A percentile compares a stretch with the other conserved stretches of the same genome.
phyloP scores from a whole-genome alignment of 2,888 invertebrate species.

The Tuta absoluta region DNA sequence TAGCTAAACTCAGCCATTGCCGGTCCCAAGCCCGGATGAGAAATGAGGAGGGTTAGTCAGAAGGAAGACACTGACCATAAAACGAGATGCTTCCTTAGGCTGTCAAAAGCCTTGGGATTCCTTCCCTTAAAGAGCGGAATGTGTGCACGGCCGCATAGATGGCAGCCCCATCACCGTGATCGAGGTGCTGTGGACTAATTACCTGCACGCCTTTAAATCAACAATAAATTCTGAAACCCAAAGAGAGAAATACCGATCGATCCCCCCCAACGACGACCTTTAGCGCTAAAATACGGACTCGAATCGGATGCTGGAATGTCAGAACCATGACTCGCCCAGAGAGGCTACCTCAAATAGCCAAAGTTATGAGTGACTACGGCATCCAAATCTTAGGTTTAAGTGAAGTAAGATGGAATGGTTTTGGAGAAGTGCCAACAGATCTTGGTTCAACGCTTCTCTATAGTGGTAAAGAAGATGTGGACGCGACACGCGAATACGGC shows the following conservation, averaged over 20 bases:
- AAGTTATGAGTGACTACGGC: conserved; percentile 20
- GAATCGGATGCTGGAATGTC: conserved; percentile 29
- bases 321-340: conserved; percentile 20
- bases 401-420: conserved; percentile 19
- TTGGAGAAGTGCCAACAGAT: neutral
- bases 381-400: conserved; percentile 20
- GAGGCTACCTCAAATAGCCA: conserved; percentile 14
- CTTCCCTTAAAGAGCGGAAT: neutral
- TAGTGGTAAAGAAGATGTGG: neutral
- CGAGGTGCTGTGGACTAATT: conserved; percentile 21
- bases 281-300: conserved; percentile 28
- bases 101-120: too few species aligned
- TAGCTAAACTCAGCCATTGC: too few species aligned
- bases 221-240: neutral
- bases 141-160: neutral
- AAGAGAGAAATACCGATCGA: neutral
- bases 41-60: too few species aligned
- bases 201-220: conserved; percentile 19
- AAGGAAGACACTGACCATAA: too few species aligned
- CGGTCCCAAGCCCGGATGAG: too few species aligned
- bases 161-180: conserved; percentile 8
- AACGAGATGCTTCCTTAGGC: too few species aligned
- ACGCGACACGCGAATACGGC: neutral
- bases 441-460: neutral
- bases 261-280: conserved; percentile 20